A percentile compares a stretch with the other conserved stretches of the same genome.
These are phyloP conservation scores for Athalia rosae DNA, from an alignment of 2,888 invertebrate genomes.

Conservation along the genomic window DNA sequence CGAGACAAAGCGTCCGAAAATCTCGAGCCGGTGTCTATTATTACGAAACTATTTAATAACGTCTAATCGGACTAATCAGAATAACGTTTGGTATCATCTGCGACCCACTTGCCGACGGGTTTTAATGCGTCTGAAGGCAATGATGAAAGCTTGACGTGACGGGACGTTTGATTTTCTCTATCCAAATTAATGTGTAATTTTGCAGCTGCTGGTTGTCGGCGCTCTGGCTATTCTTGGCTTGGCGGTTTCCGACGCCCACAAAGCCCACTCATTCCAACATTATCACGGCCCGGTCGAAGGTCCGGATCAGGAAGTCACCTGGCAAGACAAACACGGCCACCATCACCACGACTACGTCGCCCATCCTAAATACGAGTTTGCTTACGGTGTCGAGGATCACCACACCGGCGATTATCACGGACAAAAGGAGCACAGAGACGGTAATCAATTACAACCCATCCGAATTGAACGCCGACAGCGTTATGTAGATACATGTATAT, in stretches of 20 bases:
- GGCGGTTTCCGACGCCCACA: conserved; percentile 27
- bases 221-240: conserved; percentile 13
- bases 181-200: neutral
- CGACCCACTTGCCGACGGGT: neutral
- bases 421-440: conserved; percentile 72
- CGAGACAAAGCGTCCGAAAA: neutral
- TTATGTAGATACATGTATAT: neutral
- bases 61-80: conserved; percentile 12
- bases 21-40: neutral
- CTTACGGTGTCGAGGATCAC: conserved; percentile 69
- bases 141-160: neutral
- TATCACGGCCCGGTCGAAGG: conserved; percentile 69
- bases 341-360: conserved; percentile 70
- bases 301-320: conserved; percentile 63
- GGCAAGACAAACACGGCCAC: conserved; percentile 69
- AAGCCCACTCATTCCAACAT: conserved; percentile 70
- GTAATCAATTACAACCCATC: conserved; percentile 55
- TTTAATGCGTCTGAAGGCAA: conserved; percentile 9
- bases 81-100: neutral
- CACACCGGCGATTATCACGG: conserved; percentile 72
- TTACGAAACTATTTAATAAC: conserved; percentile 21
- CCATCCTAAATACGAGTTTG: conserved; percentile 68
- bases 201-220: neutral
- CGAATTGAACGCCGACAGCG: neutral
- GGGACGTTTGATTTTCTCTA: neutral